Percentiles rank a stretch among this genome's conserved stretches.
These are phyloP conservation scores for Penaeus indicus DNA, from an alignment of 1,140 invertebrate genomes.

Conservation along the genomic window DNA sequence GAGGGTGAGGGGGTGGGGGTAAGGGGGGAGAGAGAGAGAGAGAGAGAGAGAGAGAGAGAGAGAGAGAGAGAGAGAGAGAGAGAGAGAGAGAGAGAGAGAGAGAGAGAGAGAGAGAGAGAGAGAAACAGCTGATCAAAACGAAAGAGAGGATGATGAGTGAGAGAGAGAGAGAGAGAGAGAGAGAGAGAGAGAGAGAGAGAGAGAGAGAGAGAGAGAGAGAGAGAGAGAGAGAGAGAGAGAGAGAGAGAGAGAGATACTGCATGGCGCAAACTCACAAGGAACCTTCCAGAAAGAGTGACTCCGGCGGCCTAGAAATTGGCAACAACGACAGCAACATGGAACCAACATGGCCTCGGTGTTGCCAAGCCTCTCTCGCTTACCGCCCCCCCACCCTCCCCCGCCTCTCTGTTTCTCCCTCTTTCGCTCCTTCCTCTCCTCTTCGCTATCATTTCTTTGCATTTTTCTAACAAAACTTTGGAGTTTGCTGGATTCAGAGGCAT, in stretches of 20 bases:
- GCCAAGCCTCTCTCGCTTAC: background rate
- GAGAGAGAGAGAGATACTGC: background rate
- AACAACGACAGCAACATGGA: slow-evolving; percentile 26
- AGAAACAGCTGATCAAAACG: too few species aligned
- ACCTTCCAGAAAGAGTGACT: slow-evolving; percentile 28
- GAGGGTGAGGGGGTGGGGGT: too few species aligned
- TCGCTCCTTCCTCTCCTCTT: background rate
- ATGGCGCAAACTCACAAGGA: slow-evolving; percentile 13
- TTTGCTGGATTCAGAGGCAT: background rate
- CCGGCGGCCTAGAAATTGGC: slow-evolving; percentile 7
- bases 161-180: too few species aligned
- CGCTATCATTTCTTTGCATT: background rate
- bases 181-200: too few species aligned
- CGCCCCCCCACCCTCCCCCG: background rate
- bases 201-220: too few species aligned
- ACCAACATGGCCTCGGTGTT: slow-evolving; percentile 29
- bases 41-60: too few species aligned
- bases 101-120: too few species aligned
- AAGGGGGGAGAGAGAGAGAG: too few species aligned
- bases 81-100: too few species aligned
- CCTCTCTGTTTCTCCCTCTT: background rate
- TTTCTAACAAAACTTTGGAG: background rate
- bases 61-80: too few species aligned
- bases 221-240: too few species aligned
- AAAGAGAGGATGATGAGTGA: too few species aligned